Percentiles rank a stretch among this genome's conserved stretches.
Evolutionary conservation across 1,140 invertebrate genomes (phyloP).

Genomic region (Pseudomyrmex concolor): DNA sequence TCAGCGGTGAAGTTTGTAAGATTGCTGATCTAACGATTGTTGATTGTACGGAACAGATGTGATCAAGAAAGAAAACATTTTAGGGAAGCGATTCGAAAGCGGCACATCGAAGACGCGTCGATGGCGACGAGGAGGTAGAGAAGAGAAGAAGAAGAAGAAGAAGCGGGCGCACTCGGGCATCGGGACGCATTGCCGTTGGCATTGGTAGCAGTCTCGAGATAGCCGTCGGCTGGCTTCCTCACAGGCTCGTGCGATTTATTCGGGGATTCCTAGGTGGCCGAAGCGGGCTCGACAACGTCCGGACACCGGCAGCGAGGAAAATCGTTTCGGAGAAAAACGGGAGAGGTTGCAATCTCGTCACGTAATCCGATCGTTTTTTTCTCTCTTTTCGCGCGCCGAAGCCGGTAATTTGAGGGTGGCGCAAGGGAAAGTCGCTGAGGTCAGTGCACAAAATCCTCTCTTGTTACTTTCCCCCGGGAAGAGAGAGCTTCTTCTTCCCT

Average conservation of each 20-base stretch:
- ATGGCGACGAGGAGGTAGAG: conserved; percentile 57
- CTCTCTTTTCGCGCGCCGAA: conserved; percentile 26
- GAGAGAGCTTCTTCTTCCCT: conserved; percentile 12
- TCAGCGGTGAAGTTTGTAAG: too few species aligned
- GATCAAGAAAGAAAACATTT: background rate
- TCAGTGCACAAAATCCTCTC: conserved; percentile 31
- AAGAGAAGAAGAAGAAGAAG: conserved; percentile 62
- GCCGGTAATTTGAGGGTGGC: background rate
- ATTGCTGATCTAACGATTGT: too few species aligned
- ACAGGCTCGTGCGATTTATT: conserved; percentile 82
- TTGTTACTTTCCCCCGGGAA: conserved; percentile 7
- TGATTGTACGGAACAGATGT: too few species aligned
- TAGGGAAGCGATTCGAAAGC: background rate
- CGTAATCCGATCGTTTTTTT: conserved; percentile 34
- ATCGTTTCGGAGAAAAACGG: conserved; percentile 11
- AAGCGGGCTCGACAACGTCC: conserved; percentile 70
- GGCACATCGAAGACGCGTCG: conserved; percentile 22
- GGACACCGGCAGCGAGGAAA: conserved; percentile 9
- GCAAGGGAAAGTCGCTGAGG: background rate
- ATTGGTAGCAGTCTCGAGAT: conserved; percentile 85
- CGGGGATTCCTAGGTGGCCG: conserved; percentile 77
- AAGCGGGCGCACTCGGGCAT: conserved; percentile 70
- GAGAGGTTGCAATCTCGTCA: background rate
- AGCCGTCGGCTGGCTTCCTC: conserved; percentile 84
- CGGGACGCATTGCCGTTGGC: conserved; percentile 82